Evolutionary conservation across 2,888 invertebrate species (phyloP).

Genomic region (Ichneumon xanthorius): DNA sequence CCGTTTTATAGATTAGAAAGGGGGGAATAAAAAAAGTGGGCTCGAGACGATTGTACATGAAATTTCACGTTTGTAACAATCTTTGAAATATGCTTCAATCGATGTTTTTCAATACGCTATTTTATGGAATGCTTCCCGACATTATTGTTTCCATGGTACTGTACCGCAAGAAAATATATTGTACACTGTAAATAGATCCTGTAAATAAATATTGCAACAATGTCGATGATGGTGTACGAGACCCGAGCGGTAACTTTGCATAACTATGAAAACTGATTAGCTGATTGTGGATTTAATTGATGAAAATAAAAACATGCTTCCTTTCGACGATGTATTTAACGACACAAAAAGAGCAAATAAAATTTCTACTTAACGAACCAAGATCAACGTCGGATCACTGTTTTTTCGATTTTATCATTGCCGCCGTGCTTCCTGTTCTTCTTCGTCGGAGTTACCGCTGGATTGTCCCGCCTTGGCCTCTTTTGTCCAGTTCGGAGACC

Average conservation of each 20-base stretch:
- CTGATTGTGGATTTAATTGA: slow-evolving; percentile 24
- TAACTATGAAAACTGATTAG: slow-evolving; percentile 16
- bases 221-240: slow-evolving; percentile 43
- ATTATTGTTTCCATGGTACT: slow-evolving; percentile 9
- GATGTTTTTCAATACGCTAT: slow-evolving; percentile 32
- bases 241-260: slow-evolving; percentile 1
- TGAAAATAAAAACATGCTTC: slow-evolving; percentile 57
- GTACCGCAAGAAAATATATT: slow-evolving; percentile 18
- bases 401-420: slow-evolving; percentile 14
- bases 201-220: slow-evolving; percentile 64
- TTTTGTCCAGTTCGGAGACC: slow-evolving; percentile 77
- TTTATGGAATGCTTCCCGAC: slow-evolving; percentile 8
- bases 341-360: slow-evolving; percentile 70
- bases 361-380: slow-evolving; percentile 72
- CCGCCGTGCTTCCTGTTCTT: slow-evolving; percentile 70
- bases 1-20: slow-evolving; percentile 52
- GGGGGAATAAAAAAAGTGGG: background rate
- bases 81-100: background rate
- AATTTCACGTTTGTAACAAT: slow-evolving; percentile 6
- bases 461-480: slow-evolving; percentile 69
- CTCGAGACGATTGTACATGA: background rate
- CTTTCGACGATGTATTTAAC: slow-evolving; percentile 71
- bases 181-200: slow-evolving; percentile 68
- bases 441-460: slow-evolving; percentile 65
- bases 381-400: background rate